Percentiles rank a stretch among this genome's conserved stretches.
phyloP scores from a whole-genome alignment of 2,888 invertebrate species.

The Phortica okadai region DNA sequence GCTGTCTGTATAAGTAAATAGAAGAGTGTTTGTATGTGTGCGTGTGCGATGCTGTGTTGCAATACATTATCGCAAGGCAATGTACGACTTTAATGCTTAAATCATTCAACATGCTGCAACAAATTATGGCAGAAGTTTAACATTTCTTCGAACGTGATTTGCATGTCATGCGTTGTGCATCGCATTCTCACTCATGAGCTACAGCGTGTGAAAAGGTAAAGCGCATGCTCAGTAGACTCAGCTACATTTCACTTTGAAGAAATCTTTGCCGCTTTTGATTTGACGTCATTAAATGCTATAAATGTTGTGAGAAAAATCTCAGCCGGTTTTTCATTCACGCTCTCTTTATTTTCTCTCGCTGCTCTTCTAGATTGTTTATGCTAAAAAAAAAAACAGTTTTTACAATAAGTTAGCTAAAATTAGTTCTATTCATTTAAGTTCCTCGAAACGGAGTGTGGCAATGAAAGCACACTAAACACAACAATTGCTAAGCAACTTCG shows the following conservation, averaged over 20 bases:
- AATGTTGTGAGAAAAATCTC: not conserved
- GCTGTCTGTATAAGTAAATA: not conserved
- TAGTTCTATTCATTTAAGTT: not conserved
- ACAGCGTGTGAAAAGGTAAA: not conserved
- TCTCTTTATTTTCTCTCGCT: not conserved
- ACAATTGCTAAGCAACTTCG: not conserved
- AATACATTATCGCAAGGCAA: not conserved
- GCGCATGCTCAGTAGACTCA: not conserved
- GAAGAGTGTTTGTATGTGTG: slow-evolving; percentile 5
- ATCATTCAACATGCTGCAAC: not conserved
- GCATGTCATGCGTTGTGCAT: not conserved
- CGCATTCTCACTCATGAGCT: not conserved
- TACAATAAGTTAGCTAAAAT: not conserved
- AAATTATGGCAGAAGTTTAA: not conserved
- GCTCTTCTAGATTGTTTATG: not conserved
- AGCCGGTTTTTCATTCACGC: not conserved
- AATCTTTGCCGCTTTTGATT: not conserved
- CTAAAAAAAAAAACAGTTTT: not conserved
- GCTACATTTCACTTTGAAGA: not conserved
- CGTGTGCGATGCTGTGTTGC: not conserved
- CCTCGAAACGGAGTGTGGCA: not conserved
- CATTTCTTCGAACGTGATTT: not conserved
- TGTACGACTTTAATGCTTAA: not conserved
- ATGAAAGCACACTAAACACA: not conserved
- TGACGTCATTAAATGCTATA: slow-evolving; percentile 23